Evolutionary conservation across 2,888 invertebrate genomes (phyloP).

Genomic region (Panopea generosa): DNA sequence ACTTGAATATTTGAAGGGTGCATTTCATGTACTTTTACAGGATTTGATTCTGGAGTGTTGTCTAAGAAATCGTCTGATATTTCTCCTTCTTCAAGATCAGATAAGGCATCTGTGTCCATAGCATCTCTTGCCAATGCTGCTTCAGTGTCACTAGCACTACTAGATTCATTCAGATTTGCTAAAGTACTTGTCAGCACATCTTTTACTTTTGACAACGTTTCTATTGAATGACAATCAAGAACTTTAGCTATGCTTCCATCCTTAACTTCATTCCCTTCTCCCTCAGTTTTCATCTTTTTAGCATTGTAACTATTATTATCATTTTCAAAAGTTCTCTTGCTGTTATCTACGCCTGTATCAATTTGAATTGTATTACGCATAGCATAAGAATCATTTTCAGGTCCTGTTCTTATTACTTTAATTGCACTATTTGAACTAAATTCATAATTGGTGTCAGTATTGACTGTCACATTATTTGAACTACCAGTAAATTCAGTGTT

Average conservation of each 20-base stretch:
- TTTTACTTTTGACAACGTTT: conserved; percentile 40
- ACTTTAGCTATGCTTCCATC: neutral
- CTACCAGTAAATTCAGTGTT: neutral
- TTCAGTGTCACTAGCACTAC: neutral
- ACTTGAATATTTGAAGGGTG: conserved; percentile 16
- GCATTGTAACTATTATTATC: neutral
- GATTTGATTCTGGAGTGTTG: neutral
- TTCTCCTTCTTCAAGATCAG: conserved; percentile 62
- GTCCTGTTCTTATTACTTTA: conserved; percentile 16
- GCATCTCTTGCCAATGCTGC: too few species aligned
- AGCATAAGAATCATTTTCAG: neutral
- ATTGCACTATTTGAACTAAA: conserved; percentile 26
- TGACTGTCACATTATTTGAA: neutral
- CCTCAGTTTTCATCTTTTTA: neutral
- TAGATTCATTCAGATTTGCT: conserved; percentile 8
- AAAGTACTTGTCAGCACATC: conserved; percentile 12
- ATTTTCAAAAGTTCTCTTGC: neutral
- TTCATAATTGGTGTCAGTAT: conserved; percentile 15
- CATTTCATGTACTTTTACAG: neutral
- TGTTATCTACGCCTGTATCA: neutral
- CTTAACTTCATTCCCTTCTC: neutral
- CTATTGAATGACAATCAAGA: neutral
- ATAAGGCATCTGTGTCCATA: conserved; percentile 18
- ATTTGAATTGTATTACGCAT: neutral
- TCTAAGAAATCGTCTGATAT: conserved; percentile 46